Conservation (phyloP, 2,888 invertebrate genomes). For the Siphlonurus alternatus region DNA sequence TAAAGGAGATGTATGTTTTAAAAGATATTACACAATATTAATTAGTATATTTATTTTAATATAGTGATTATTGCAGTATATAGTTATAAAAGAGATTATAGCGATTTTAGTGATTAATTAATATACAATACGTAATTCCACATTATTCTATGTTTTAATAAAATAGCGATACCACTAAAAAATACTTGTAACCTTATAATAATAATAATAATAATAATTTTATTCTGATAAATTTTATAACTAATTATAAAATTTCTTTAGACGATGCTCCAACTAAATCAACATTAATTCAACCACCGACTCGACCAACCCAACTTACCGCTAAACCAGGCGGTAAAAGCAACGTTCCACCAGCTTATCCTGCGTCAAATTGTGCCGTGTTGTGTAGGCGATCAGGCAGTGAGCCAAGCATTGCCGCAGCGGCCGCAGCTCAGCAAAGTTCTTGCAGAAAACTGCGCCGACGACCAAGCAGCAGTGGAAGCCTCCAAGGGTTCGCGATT, state of each 20-base stretch:
- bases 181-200: too few species aligned
- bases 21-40: too few species aligned
- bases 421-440: not conserved
- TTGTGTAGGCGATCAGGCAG: constrained; percentile 6
- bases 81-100: too few species aligned
- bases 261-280: not conserved
- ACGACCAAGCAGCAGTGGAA: constrained; percentile 4
- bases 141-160: too few species aligned
- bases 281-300: constrained; percentile 22
- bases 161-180: too few species aligned
- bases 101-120: too few species aligned
- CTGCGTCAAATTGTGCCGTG: constrained; percentile 14
- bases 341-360: constrained; percentile 16
- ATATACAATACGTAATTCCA: too few species aligned
- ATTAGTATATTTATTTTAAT: too few species aligned
- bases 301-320: constrained; percentile 15
- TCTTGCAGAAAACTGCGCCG: not conserved
- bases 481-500: constrained; percentile 8
- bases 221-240: too few species aligned
- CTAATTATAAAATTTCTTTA: not conserved
- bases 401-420: not conserved
- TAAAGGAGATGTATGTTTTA: too few species aligned
- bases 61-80: too few species aligned
- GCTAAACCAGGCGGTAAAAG: constrained; percentile 17
- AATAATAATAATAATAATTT: too few species aligned